Evolutionary conservation across 2,888 invertebrate genomes (phyloP), one percentile per base, ranked within the genome.

Genomic region (Neoascia interrupta): DNA sequence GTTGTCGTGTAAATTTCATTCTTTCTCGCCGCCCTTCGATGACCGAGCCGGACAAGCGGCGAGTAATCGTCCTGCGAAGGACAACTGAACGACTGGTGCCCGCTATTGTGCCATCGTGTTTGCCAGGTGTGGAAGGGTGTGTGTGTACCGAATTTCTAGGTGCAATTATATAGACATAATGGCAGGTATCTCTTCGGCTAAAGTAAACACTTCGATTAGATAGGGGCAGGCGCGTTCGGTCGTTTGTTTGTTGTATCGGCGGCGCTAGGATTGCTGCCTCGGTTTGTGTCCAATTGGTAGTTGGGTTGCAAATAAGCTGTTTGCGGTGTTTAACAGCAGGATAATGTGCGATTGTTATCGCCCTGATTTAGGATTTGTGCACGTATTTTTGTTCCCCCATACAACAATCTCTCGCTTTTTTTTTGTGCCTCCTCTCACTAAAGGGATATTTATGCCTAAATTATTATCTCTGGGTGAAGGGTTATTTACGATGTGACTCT

Each of bases 221-320:
- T 51, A 56, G 10, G 34, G 56, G 58, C 26, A 58, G 64, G 47
- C 58, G 64, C 63, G 60, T 72, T 39, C 47, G 19, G 19, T 31
- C 58, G 53, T 47, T 72, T 76, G 76, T 76, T 76, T 72, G 53
- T 34, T 11, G 26, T 26, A 4, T 26, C 4, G 26, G 34, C 16
- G 36, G 19, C 39, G 26, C 18, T 23, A 34, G 49, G 39, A 15
- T n/a, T 37, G 26, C 28, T 39, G 28, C 18, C 41, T 58, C 37
- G 58, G 74, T 61, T 60, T 66, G n/a, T n/a, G 70, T 49, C 72
- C 58, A 53, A 76, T 66, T 79, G 76, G 72, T 72, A 64, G 60
- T 60, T 72, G 66, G 70, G 39, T 49, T 60, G 49, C 70, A 70
- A 70, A 76, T 76, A 61, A 58, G 76, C 64, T 79, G 72, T 72